Conservation (phyloP, 2,797 vertebrate genomes). For the Cossypha polioptera region DNA sequence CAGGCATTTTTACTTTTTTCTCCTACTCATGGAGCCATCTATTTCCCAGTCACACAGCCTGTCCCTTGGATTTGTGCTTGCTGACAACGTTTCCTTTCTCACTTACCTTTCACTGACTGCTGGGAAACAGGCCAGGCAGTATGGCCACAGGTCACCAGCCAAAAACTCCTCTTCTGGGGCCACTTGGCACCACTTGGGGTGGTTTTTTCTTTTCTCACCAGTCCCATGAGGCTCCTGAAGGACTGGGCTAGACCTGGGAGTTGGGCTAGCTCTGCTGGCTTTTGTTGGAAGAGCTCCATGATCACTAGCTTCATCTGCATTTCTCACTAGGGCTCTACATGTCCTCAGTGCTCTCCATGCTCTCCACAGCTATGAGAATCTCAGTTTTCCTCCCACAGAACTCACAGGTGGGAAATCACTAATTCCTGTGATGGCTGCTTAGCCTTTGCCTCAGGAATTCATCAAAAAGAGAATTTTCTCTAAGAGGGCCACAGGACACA, state of each 20-base stretch:
- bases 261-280: not conserved
- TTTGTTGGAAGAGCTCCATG: accelerated
- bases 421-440: not conserved
- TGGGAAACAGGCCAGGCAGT: not conserved
- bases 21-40: not conserved
- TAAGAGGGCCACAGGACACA: not conserved
- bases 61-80: not conserved
- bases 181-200: accelerated
- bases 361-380: not conserved
- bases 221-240: not conserved
- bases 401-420: not conserved
- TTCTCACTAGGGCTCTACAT: not conserved
- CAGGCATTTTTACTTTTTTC: not conserved
- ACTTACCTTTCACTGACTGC: not conserved
- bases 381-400: not conserved
- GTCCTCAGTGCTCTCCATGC: not conserved
- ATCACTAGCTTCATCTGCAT: not conserved
- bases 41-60: not conserved
- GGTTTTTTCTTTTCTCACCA: not conserved
- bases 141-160: accelerated
- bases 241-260: not conserved
- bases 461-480: not conserved
- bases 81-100: not conserved
- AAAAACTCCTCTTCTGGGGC: not conserved
- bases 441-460: not conserved